Evolutionary conservation across 2,113 vertebrate species (phyloP).

Genomic region (Xerus inauris): DNA sequence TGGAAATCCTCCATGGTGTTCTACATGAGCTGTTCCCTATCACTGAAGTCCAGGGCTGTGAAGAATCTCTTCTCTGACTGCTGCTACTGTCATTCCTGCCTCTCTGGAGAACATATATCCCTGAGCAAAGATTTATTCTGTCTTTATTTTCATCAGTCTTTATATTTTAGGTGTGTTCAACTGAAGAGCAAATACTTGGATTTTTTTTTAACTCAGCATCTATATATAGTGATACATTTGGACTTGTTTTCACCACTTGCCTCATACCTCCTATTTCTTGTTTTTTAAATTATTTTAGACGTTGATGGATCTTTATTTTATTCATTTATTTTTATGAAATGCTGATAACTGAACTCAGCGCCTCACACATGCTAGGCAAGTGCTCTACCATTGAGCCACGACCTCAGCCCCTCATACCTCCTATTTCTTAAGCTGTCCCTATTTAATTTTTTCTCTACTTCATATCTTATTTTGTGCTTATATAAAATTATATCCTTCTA

Average conservation of each 20-base stretch:
- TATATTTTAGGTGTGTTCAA: not conserved
- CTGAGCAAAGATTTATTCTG: not conserved
- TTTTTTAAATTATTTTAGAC: too few relatives aligned
- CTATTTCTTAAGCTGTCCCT: not conserved
- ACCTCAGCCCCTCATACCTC: not conserved
- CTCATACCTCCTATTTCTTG: not conserved
- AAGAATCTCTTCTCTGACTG: too few relatives aligned
- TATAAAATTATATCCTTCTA: not conserved
- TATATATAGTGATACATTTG: not conserved
- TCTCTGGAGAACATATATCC: too few relatives aligned
- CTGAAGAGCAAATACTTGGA: not conserved
- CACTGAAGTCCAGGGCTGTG: rapidly evolving
- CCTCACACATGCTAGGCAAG: too few relatives aligned
- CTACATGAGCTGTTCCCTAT: not conserved
- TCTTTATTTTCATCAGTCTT: not conserved
- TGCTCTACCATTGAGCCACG: too few relatives aligned
- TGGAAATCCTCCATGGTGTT: not conserved
- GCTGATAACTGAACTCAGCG: too few relatives aligned
- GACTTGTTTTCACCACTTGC: not conserved
- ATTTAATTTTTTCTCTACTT: not conserved
- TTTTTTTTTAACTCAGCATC: not conserved
- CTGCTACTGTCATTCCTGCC: too few relatives aligned
- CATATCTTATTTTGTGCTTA: not conserved
- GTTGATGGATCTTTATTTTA: too few relatives aligned
- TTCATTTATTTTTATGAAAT: too few relatives aligned